phyloP scores from a whole-genome alignment of 2,797 vertebrate species.

The Chloroceryle amazona region DNA sequence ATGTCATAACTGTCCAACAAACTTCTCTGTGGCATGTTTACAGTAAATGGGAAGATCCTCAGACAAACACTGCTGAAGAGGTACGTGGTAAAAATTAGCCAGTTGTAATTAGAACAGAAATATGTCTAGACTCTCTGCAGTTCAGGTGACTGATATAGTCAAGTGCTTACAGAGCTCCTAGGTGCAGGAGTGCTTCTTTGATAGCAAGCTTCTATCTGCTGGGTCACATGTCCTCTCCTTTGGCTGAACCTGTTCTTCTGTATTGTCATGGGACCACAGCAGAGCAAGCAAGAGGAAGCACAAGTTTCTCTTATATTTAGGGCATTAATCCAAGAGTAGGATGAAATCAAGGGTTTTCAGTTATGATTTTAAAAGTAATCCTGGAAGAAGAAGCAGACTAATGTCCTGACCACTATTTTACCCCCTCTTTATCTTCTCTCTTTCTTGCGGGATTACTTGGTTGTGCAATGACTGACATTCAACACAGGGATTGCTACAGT shows the following conservation, averaged over 20 bases:
- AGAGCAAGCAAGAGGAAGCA: not conserved
- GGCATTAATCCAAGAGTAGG: not conserved
- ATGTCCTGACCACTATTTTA: not conserved
- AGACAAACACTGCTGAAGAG: not conserved
- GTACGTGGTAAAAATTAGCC: not conserved
- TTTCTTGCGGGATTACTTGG: not conserved
- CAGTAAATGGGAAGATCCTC: not conserved
- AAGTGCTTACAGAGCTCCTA: not conserved
- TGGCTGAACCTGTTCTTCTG: not conserved
- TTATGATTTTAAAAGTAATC: not conserved
- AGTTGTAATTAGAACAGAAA: not conserved
- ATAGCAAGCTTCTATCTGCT: fast-evolving
- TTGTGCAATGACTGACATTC: not conserved
- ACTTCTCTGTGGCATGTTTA: not conserved
- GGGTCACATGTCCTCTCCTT: not conserved
- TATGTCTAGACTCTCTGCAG: not conserved
- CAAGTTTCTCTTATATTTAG: not conserved
- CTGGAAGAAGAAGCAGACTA: not conserved
- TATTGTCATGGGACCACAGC: not conserved
- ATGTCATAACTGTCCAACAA: fast-evolving
- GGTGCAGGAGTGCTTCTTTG: not conserved
- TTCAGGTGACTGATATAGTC: not conserved
- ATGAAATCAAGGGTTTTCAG: not conserved
- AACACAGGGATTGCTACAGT: not conserved
- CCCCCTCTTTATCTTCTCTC: not conserved